phyloP scores from a whole-genome alignment of 2,888 invertebrate genomes.

The Pharmacophagus antenor region DNA sequence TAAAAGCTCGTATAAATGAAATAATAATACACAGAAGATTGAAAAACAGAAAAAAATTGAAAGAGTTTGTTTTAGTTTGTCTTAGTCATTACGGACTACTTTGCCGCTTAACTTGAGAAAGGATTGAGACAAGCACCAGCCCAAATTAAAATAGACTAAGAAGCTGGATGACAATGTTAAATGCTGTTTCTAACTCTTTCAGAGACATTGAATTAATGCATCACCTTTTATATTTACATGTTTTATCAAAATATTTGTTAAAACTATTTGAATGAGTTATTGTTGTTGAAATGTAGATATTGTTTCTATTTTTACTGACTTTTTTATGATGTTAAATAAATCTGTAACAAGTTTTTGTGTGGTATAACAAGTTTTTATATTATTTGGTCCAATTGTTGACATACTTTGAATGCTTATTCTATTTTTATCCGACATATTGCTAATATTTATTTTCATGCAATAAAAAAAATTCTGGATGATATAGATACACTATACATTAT shows the following conservation, averaged over 20 bases:
- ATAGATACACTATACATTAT: too few relatives aligned
- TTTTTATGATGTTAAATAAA: not conserved
- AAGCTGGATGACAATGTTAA: not conserved
- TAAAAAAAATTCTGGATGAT: too few relatives aligned
- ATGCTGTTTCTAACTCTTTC: not conserved
- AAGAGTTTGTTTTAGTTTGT: too few relatives aligned
- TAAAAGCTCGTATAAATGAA: too few relatives aligned
- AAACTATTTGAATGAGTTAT: not conserved
- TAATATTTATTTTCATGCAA: too few relatives aligned
- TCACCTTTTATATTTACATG: not conserved
- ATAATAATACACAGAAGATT: too few relatives aligned
- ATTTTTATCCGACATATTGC: too few relatives aligned
- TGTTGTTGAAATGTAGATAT: not conserved
- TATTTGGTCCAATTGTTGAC: not conserved
- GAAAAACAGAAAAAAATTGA: too few relatives aligned
- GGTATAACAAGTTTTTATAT: not conserved
- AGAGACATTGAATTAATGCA: not conserved
- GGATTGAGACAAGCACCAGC: not conserved
- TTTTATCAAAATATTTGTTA: not conserved
- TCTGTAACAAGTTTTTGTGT: not conserved
- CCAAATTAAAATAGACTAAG: not conserved
- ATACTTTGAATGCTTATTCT: not conserved
- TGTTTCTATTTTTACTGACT: not conserved
- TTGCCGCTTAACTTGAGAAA: not conserved
- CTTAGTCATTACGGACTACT: not conserved